These are phyloP conservation scores for Bucco capensis DNA, from an alignment of 2,113 vertebrate species.

Conservation along the genomic window DNA sequence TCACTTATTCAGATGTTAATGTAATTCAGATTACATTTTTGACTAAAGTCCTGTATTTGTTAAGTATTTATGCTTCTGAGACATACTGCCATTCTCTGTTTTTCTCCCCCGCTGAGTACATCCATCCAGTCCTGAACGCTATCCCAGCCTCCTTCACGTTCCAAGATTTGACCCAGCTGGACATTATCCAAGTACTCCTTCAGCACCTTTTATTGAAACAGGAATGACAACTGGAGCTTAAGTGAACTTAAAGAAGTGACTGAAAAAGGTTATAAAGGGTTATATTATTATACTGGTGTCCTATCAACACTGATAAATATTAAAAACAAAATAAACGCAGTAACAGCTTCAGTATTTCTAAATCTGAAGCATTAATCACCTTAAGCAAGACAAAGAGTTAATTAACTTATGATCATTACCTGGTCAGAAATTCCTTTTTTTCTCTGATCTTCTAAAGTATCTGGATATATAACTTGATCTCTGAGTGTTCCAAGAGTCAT, in stretches of 20 bases:
- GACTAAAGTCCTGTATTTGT: not conserved
- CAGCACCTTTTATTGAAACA: slow-evolving; percentile 82
- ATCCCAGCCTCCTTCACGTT: slow-evolving; percentile 93
- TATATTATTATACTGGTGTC: not conserved
- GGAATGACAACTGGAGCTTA: not conserved
- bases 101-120: slow-evolving; percentile 97
- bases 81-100: slow-evolving; percentile 96
- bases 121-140: slow-evolving; percentile 98
- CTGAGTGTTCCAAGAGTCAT: slow-evolving; percentile 95
- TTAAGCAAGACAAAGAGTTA: not conserved
- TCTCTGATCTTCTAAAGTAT: slow-evolving; percentile 87
- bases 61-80: not conserved
- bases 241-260: not conserved
- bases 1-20: not conserved
- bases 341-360: not conserved
- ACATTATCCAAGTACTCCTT: slow-evolving; percentile 97
- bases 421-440: slow-evolving; percentile 91
- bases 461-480: slow-evolving; percentile 98
- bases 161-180: slow-evolving; percentile 91
- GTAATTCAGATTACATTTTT: not conserved
- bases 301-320: not conserved
- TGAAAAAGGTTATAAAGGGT: not conserved
- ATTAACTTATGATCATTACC: slow-evolving; percentile 62
- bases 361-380: not conserved
- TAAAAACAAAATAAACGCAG: not conserved